phyloP scores from a whole-genome alignment of 1,140 invertebrate genomes.

The Caerostris extrusa region DNA sequence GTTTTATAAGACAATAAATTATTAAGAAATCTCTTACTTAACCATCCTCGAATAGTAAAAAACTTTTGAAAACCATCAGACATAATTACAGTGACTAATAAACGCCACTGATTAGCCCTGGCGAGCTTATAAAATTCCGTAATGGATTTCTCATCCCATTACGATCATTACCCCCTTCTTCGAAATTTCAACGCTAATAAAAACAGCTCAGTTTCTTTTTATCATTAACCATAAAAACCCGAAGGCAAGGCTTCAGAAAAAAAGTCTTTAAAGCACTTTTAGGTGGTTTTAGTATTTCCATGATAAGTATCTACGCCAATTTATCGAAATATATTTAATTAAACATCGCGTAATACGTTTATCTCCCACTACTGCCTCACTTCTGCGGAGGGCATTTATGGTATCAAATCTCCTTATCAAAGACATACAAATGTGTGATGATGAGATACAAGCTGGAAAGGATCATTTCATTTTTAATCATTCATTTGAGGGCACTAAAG shows the following conservation, averaged over 20 bases:
- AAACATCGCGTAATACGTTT: slow-evolving; percentile 9
- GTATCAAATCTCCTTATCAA: slow-evolving; percentile 15
- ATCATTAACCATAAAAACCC: slow-evolving; percentile 1
- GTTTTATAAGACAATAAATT: too few species aligned
- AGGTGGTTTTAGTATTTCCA: not conserved
- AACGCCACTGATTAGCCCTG: too few species aligned
- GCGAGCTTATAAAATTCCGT: not conserved
- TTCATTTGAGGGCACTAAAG: slow-evolving; percentile 33
- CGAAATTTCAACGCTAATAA: not conserved
- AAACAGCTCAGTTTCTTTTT: not conserved
- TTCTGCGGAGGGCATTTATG: not conserved
- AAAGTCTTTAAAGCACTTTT: slow-evolving; percentile 2
- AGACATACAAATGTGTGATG: slow-evolving; percentile 21
- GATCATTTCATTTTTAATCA: slow-evolving; percentile 50
- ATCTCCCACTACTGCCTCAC: not conserved
- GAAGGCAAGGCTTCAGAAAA: not conserved
- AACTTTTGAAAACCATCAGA: too few species aligned
- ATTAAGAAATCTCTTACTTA: too few species aligned
- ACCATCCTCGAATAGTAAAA: too few species aligned
- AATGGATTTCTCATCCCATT: slow-evolving; percentile 17
- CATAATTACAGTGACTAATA: too few species aligned
- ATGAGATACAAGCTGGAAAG: slow-evolving; percentile 40
- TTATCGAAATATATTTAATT: slow-evolving; percentile 41
- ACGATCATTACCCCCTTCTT: not conserved
- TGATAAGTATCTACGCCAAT: not conserved